phyloP scores from a whole-genome alignment of 2,888 invertebrate genomes.

The Eulithis testata region DNA sequence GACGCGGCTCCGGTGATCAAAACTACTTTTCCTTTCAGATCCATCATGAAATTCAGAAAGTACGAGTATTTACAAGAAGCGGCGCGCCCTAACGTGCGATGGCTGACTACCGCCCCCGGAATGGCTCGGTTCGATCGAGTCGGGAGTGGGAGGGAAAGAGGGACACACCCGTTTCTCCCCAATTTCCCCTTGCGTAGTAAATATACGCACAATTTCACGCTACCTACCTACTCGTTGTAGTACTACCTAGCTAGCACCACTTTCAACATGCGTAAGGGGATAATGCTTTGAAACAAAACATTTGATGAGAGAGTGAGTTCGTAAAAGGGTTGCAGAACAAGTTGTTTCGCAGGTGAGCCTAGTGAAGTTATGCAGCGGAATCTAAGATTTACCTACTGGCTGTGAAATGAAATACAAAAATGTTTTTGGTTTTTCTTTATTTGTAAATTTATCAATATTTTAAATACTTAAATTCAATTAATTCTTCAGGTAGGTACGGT shows the following conservation, averaged over 20 bases:
- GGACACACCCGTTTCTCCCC: slow-evolving; percentile 62
- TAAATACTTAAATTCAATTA: slow-evolving; percentile 27
- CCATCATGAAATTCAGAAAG: slow-evolving; percentile 78
- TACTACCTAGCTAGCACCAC: slow-evolving; percentile 17
- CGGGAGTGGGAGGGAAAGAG: slow-evolving; percentile 55
- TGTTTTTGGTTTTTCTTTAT: slow-evolving; percentile 69
- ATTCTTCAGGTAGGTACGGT: slow-evolving; percentile 66
- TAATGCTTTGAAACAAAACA: slow-evolving; percentile 28
- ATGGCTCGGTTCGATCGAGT: slow-evolving; percentile 71
- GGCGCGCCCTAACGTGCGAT: slow-evolving; percentile 67
- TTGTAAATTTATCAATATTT: slow-evolving; percentile 70
- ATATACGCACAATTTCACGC: slow-evolving; percentile 72
- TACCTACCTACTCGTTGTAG: slow-evolving; percentile 52
- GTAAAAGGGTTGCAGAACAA: neutral
- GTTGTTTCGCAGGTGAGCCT: too few relatives aligned
- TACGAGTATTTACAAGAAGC: slow-evolving; percentile 43
- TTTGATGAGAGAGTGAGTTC: slow-evolving; percentile 17
- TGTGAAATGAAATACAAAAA: slow-evolving; percentile 46
- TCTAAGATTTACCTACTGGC: neutral
- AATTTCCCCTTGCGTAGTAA: slow-evolving; percentile 70
- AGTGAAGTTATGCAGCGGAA: too few relatives aligned
- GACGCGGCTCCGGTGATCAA: slow-evolving; percentile 90
- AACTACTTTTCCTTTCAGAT: slow-evolving; percentile 89
- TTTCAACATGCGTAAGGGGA: slow-evolving; percentile 21
- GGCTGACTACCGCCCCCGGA: slow-evolving; percentile 58